These are phyloP conservation scores for Zelleria hepariella DNA, from an alignment of 2,888 invertebrate genomes.

Conservation along the genomic window DNA sequence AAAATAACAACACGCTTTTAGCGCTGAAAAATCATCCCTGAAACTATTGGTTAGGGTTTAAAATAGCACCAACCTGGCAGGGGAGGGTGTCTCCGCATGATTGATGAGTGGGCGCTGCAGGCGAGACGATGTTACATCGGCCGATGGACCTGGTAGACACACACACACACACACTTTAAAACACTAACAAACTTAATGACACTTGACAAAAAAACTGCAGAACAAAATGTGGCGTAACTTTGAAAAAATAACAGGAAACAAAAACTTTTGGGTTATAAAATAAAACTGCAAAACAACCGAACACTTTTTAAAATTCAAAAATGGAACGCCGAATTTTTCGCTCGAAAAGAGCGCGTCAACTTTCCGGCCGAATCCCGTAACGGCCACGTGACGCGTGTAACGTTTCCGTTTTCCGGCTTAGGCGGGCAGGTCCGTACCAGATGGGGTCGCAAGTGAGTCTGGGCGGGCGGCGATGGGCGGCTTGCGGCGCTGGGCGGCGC, in stretches of 20 bases:
- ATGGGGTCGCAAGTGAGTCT: conserved; percentile 56
- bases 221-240: no score
- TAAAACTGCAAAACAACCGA: conserved; percentile 11
- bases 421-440: conserved; percentile 51
- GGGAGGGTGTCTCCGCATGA: conserved; percentile 53
- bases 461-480: conserved; percentile 52
- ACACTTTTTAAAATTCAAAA: conserved; percentile 22
- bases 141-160: conserved; percentile 40
- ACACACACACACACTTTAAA: conserved; percentile 50
- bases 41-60: background rate
- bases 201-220: conserved; percentile 9
- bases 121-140: conserved; percentile 41
- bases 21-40: background rate
- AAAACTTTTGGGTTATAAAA: background rate
- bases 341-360: conserved; percentile 37
- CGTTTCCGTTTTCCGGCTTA: background rate
- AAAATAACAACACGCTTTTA: background rate
- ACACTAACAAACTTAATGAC: conserved; percentile 16
- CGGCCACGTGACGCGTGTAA: background rate
- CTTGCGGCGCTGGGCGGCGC: conserved; percentile 49
- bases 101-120: conserved; percentile 19
- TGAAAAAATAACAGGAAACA: background rate
- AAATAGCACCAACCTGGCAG: conserved; percentile 41
- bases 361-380: conserved; percentile 31
- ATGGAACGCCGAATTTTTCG: conserved; percentile 5